Conservation (phyloP, 2,888 invertebrate species). For the Matsumyia berberina region DNA sequence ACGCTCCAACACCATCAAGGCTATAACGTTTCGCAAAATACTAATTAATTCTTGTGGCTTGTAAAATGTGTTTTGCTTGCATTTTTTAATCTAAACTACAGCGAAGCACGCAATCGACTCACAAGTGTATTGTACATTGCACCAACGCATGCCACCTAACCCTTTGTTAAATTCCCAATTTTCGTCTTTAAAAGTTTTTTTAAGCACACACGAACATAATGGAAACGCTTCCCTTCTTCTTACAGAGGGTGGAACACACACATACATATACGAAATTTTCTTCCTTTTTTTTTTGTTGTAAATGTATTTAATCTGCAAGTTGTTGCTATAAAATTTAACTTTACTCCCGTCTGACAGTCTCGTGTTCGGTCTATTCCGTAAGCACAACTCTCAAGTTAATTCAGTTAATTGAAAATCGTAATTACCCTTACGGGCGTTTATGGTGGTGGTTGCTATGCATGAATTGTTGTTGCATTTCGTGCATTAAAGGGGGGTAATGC, state of each 20-base stretch:
- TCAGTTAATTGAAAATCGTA: constrained; percentile 84
- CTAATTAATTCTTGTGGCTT: constrained; percentile 35
- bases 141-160: constrained; percentile 8
- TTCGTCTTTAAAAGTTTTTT: constrained; percentile 7
- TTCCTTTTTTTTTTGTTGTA: constrained; percentile 32
- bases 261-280: too few relatives aligned
- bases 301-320: constrained; percentile 60
- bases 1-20: background rate
- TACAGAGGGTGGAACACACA: background rate
- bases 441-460: constrained; percentile 5
- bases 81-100: constrained; percentile 37
- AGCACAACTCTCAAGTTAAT: constrained; percentile 78
- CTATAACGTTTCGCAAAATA: constrained; percentile 23
- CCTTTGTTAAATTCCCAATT: background rate
- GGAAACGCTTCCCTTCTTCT: constrained; percentile 20
- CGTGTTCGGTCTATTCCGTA: constrained; percentile 33
- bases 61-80: constrained; percentile 21
- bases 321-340: constrained; percentile 58
- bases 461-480: constrained; percentile 29
- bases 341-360: constrained; percentile 11
- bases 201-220: constrained; percentile 15
- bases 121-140: background rate
- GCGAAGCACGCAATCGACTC: constrained; percentile 30
- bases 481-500: constrained; percentile 27
- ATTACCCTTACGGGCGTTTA: constrained; percentile 80